A percentile compares a stretch with the other conserved stretches of the same genome.
phyloP scores from a whole-genome alignment of 2,888 invertebrate genomes.

The Dasypogon diadema region DNA sequence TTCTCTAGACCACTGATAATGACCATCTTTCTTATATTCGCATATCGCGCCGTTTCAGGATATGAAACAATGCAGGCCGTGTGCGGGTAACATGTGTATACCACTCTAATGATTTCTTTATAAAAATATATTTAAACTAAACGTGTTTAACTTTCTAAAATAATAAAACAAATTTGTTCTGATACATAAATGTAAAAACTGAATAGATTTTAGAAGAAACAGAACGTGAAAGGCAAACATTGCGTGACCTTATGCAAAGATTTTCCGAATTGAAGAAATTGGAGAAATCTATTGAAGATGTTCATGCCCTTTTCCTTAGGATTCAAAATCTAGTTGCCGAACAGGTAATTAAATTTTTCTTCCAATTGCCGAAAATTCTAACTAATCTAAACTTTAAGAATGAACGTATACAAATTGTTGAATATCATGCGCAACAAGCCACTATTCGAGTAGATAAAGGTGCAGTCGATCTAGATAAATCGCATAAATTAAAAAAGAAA shows the following conservation, averaged over 20 bases:
- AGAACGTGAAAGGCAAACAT: constrained; percentile 65
- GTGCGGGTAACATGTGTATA: no score
- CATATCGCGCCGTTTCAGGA: no score
- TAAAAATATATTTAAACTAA: no score
- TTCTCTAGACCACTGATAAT: no score
- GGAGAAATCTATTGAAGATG: constrained; percentile 68
- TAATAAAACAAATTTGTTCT: no score
- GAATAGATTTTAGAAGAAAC: constrained; percentile 67
- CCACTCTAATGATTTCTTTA: no score
- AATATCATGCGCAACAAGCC: constrained; percentile 68
- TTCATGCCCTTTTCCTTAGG: constrained; percentile 67
- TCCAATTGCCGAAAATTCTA: constrained; percentile 66
- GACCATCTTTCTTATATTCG: no score
- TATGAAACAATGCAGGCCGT: no score
- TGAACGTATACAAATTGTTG: constrained; percentile 67
- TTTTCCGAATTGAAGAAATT: constrained; percentile 66
- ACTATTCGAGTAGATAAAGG: constrained; percentile 65
- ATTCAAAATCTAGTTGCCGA: constrained; percentile 68
- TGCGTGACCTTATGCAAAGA: constrained; percentile 67
- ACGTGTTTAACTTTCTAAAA: no score
- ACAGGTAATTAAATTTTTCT: constrained; percentile 64
- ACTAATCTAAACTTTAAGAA: constrained; percentile 59
- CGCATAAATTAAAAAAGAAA: constrained; percentile 59
- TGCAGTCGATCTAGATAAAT: constrained; percentile 62
- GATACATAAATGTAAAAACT: no score